Percentiles rank a stretch among this genome's conserved stretches.
These are phyloP conservation scores for Dryobates pubescens DNA, from an alignment of 2,797 vertebrate genomes.

Conservation along the genomic window DNA sequence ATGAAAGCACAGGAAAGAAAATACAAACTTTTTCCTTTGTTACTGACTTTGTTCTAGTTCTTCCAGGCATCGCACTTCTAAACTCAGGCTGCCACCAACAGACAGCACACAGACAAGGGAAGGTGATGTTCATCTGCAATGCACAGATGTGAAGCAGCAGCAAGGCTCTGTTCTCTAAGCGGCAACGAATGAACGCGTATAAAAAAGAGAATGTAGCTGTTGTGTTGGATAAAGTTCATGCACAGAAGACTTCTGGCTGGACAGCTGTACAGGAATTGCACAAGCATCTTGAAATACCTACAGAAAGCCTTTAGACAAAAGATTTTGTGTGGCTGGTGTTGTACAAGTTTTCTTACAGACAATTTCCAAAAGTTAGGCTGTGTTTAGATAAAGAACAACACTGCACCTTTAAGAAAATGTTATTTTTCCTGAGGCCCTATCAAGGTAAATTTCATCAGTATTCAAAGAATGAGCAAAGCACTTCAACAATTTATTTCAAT, in stretches of 20 bases:
- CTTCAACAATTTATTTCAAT: slow-evolving; percentile 95
- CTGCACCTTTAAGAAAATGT: slow-evolving; percentile 84
- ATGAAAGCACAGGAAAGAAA: slow-evolving; percentile 36
- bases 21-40: slow-evolving; percentile 45
- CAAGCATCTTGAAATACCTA: neutral
- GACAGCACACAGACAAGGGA: slow-evolving; percentile 61
- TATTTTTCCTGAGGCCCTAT: slow-evolving; percentile 83
- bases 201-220: neutral
- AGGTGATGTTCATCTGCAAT: slow-evolving; percentile 21
- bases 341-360: slow-evolving; percentile 43
- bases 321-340: neutral
- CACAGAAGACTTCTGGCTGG: neutral
- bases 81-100: slow-evolving; percentile 75
- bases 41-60: slow-evolving; percentile 42
- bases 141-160: neutral
- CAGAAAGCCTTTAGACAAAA: neutral
- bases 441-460: slow-evolving; percentile 91
- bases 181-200: neutral
- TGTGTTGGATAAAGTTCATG: neutral
- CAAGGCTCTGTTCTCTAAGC: neutral
- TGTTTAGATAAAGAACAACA: slow-evolving; percentile 63
- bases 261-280: neutral
- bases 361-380: slow-evolving; percentile 51
- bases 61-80: slow-evolving; percentile 48
- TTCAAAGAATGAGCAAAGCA: slow-evolving; percentile 90